These are phyloP conservation scores for Trigoniulus corallinus DNA, from an alignment of 1,140 invertebrate species.

Conservation along the genomic window DNA sequence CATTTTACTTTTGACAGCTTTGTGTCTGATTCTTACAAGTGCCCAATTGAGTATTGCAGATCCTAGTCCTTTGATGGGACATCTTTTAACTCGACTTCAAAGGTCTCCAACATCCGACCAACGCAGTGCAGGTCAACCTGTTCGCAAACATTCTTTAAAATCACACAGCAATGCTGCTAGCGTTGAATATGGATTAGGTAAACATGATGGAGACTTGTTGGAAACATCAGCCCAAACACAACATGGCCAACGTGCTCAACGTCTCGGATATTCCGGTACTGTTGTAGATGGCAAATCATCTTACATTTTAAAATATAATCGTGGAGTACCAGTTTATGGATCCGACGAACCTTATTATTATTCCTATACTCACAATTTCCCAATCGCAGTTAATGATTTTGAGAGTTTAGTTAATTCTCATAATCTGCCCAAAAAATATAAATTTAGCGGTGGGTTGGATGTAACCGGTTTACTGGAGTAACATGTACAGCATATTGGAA, in stretches of 20 bases:
- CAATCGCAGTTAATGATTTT: background rate
- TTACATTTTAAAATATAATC: slow-evolving; percentile 1
- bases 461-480: background rate
- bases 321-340: slow-evolving; percentile 1
- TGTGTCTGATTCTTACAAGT: no score
- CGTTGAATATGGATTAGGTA: no score
- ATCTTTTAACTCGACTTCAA: no score
- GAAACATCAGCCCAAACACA: background rate
- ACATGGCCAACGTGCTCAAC: background rate
- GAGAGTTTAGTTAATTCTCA: background rate
- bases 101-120: no score
- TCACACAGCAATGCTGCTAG: no score
- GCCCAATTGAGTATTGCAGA: no score
- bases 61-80: no score
- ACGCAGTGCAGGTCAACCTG: no score
- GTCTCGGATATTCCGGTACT: background rate
- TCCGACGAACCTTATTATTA: background rate
- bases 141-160: no score
- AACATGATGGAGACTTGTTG: background rate
- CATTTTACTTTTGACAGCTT: no score
- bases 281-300: background rate
- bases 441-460: background rate
- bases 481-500: background rate
- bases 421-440: background rate
- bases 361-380: slow-evolving; percentile 1